Conservation (phyloP, 2,113 vertebrate genomes). For the Donacobius atricapilla region DNA sequence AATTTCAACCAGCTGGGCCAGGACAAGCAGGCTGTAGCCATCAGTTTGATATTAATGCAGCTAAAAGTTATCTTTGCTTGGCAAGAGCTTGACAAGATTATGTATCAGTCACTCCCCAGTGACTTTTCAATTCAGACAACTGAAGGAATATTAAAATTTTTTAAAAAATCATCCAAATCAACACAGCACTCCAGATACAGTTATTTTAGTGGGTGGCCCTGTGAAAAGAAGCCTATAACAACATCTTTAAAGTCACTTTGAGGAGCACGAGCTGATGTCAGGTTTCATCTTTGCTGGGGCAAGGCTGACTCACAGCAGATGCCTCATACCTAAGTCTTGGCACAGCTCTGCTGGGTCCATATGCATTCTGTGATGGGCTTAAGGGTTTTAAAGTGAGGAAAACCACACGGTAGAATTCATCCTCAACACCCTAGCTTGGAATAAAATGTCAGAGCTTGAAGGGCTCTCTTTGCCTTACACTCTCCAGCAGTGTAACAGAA, state of each 20-base stretch:
- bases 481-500: neutral
- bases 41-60: neutral
- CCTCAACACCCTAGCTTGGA: neutral
- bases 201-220: neutral
- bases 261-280: neutral
- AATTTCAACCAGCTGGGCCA: neutral
- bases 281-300: neutral
- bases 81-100: neutral
- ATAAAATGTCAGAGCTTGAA: neutral
- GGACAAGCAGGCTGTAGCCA: neutral
- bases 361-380: neutral
- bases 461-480: neutral
- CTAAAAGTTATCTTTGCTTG: neutral
- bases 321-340: neutral
- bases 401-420: neutral
- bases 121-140: neutral
- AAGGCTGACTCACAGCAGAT: neutral
- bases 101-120: neutral
- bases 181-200: neutral
- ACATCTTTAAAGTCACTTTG: neutral
- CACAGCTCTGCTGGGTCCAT: neutral
- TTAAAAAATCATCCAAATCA: neutral
- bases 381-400: neutral
- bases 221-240: neutral
- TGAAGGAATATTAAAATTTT: neutral